Conservation (phyloP, 2,797 vertebrate genomes). For the Myotis myotis region DNA sequence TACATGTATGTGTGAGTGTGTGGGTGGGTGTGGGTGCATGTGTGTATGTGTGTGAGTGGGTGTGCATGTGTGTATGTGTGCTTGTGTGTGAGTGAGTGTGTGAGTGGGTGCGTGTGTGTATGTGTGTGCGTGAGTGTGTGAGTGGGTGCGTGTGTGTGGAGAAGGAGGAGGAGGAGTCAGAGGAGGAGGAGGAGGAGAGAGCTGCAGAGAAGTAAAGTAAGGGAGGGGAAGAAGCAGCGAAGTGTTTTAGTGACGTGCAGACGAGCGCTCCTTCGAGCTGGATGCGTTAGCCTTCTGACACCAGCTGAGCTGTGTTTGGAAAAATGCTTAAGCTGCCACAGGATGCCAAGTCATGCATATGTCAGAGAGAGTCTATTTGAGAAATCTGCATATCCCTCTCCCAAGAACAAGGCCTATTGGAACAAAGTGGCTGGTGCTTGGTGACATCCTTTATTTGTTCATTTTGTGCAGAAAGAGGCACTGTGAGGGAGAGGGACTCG, state of each 20-base stretch:
- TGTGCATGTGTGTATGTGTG: too few species aligned
- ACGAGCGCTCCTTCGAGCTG: constrained; percentile 70
- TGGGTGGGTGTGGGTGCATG: too few species aligned
- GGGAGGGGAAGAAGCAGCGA: constrained; percentile 61
- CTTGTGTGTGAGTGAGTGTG: too few species aligned
- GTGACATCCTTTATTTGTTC: constrained; percentile 13
- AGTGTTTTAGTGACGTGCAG: constrained; percentile 67
- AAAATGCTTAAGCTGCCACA: constrained; percentile 67
- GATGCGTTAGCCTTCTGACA: constrained; percentile 62
- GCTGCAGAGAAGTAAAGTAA: constrained; percentile 62
- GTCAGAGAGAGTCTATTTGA: constrained; percentile 16
- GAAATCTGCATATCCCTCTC: neutral
- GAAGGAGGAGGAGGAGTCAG: too few species aligned
- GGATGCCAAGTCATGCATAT: constrained; percentile 72
- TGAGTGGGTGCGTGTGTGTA: neutral
- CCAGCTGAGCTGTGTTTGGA: constrained; percentile 74
- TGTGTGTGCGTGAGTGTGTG: too few species aligned
- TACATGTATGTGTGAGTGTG: neutral
- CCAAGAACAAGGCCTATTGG: constrained; percentile 53
- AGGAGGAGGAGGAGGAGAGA: neutral
- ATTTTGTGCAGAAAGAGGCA: neutral
- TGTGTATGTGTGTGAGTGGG: neutral
- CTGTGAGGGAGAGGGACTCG: too few species aligned
- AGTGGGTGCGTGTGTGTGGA: neutral
- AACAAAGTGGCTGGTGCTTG: neutral